Conservation (phyloP, 2,888 invertebrate species). For the Mycalesis mineus region DNA sequence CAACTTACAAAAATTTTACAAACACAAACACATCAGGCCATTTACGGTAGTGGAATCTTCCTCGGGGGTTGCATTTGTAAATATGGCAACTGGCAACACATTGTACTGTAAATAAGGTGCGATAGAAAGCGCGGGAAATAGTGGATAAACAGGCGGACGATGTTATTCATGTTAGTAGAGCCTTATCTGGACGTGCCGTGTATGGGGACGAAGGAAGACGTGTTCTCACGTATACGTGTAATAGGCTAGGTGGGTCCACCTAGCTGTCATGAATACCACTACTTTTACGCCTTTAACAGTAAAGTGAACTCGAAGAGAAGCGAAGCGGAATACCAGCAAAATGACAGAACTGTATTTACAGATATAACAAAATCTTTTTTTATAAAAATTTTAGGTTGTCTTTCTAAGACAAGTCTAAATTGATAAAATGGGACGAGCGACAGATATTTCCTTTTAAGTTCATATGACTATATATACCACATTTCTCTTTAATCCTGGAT, state of each 20-base stretch:
- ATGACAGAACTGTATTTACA: background rate
- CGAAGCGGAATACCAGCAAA: background rate
- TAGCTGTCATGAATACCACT: background rate
- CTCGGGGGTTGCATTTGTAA: background rate
- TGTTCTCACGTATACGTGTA: constrained; percentile 54
- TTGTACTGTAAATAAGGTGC: constrained; percentile 7
- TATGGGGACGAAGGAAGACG: constrained; percentile 49
- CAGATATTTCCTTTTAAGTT: no score
- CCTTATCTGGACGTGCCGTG: constrained; percentile 51
- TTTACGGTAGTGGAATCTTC: background rate
- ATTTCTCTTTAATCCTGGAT: no score
- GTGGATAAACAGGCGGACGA: constrained; percentile 40
- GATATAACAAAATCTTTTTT: no score
- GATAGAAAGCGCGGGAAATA: constrained; percentile 51
- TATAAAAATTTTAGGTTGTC: no score
- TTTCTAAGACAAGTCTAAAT: no score
- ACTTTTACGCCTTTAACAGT: background rate
- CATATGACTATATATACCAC: no score
- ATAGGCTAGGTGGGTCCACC: background rate
- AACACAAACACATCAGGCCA: background rate
- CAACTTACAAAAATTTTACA: no score
- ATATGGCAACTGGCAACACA: background rate
- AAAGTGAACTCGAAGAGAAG: background rate
- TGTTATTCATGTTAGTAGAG: constrained; percentile 40
- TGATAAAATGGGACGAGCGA: no score